Percentiles rank a stretch among this genome's conserved stretches.
phyloP scores from a whole-genome alignment of 2,797 vertebrate genomes.

The Adelosebastes latens region DNA sequence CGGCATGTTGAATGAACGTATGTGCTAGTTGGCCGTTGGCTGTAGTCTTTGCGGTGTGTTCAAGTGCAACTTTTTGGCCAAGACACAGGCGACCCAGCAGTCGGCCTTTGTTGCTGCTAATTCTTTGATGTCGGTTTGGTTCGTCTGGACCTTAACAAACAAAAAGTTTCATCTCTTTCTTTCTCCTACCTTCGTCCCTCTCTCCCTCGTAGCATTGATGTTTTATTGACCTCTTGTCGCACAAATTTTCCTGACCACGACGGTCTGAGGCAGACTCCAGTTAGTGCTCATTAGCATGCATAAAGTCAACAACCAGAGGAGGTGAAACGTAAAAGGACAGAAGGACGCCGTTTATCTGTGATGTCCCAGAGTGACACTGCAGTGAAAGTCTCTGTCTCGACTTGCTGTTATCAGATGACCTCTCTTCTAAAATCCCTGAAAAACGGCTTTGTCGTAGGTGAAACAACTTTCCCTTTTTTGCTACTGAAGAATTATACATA shows the following conservation, averaged over 20 bases:
- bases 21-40: no score
- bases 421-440: background rate
- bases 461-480: background rate
- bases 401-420: constrained; percentile 1
- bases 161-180: background rate
- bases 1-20: background rate
- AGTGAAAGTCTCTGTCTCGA: background rate
- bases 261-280: constrained; percentile 29
- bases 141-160: constrained; percentile 1
- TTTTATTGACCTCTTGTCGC: constrained; percentile 39
- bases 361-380: constrained; percentile 4
- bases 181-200: background rate
- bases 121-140: background rate
- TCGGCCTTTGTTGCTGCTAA: background rate
- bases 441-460: background rate
- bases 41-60: background rate
- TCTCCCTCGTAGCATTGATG: constrained; percentile 3
- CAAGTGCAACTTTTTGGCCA: background rate
- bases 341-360: constrained; percentile 13
- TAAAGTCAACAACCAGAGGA: constrained; percentile 38
- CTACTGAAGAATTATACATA: background rate
- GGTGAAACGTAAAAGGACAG: constrained; percentile 28
- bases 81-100: background rate
- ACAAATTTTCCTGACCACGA: constrained; percentile 34
- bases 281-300: constrained; percentile 52